These are phyloP conservation scores for Macrosiphum euphorbiae DNA, from an alignment of 2,888 invertebrate species.

Conservation along the genomic window DNA sequence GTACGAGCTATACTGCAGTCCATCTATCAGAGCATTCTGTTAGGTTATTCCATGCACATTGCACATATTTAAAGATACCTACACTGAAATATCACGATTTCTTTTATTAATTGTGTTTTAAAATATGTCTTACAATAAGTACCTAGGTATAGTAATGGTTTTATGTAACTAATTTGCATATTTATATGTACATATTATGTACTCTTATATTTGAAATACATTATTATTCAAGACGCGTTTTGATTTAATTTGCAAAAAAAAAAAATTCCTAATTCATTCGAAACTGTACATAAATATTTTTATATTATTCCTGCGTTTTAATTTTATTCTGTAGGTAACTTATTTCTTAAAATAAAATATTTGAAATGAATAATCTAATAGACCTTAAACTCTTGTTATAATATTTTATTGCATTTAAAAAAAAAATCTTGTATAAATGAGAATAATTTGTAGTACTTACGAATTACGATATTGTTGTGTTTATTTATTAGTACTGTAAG, in stretches of 20 bases:
- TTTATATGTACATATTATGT: background rate
- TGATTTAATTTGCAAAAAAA: constrained; percentile 27
- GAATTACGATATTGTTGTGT: background rate
- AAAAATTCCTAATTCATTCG: background rate
- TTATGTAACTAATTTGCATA: background rate
- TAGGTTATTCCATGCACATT: background rate
- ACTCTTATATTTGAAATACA: background rate
- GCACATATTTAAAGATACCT: background rate
- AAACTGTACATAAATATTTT: background rate
- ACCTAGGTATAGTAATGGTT: background rate
- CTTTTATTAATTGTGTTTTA: background rate
- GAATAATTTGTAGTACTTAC: background rate
- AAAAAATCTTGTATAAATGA: background rate
- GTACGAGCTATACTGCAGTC: background rate
- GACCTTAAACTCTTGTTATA: background rate
- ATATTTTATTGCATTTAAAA: background rate
- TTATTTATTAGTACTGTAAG: background rate
- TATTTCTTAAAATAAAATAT: background rate
- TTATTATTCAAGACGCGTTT: background rate
- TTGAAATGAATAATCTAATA: background rate
- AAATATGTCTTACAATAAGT: background rate
- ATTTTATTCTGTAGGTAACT: background rate
- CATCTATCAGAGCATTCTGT: background rate
- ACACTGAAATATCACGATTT: background rate
- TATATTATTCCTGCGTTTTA: background rate